These are phyloP conservation scores for Choristoneura fumiferana DNA, from an alignment of 1,140 invertebrate genomes.

Conservation along the genomic window DNA sequence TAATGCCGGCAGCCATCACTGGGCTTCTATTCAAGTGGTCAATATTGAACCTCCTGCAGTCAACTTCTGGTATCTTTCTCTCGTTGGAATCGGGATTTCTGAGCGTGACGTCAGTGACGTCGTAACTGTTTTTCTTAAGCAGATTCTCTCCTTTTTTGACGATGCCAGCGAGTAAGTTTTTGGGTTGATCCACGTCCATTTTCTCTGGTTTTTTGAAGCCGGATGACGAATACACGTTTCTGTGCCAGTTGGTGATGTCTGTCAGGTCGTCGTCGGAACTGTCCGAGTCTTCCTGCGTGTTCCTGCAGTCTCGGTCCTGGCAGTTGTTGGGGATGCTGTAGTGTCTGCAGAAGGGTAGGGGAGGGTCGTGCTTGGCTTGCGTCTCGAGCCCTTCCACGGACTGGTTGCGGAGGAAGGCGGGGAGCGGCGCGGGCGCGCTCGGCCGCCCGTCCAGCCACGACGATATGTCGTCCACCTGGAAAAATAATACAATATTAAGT, in stretches of 20 bases:
- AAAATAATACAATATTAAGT: background rate
- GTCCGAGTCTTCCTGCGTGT: constrained; percentile 33
- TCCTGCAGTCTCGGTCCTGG: constrained; percentile 17
- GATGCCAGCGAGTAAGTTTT: constrained; percentile 37
- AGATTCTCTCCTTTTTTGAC: constrained; percentile 55
- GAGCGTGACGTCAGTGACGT: constrained; percentile 43
- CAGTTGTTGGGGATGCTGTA: constrained; percentile 55
- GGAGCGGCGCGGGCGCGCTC: constrained; percentile 29
- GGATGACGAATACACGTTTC: constrained; percentile 18
- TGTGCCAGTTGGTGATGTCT: constrained; percentile 33
- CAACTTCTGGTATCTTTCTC: constrained; percentile 36
- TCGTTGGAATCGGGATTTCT: constrained; percentile 33
- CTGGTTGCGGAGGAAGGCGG: constrained; percentile 69
- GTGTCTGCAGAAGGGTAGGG: constrained; percentile 55
- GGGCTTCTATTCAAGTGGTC: constrained; percentile 43
- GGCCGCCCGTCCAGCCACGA: constrained; percentile 69
- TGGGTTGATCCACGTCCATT: constrained; percentile 33
- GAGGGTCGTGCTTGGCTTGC: constrained; percentile 41
- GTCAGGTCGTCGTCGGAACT: constrained; percentile 53
- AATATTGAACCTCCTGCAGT: constrained; percentile 47
- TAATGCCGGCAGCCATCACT: constrained; percentile 39
- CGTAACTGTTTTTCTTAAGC: constrained; percentile 51
- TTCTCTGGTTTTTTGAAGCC: constrained; percentile 27
- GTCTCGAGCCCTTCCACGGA: constrained; percentile 69
- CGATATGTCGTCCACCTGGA: constrained; percentile 68